These are phyloP conservation scores for Hydrolagus affinis DNA, from an alignment of 2,113 vertebrate genomes.

Conservation along the genomic window DNA sequence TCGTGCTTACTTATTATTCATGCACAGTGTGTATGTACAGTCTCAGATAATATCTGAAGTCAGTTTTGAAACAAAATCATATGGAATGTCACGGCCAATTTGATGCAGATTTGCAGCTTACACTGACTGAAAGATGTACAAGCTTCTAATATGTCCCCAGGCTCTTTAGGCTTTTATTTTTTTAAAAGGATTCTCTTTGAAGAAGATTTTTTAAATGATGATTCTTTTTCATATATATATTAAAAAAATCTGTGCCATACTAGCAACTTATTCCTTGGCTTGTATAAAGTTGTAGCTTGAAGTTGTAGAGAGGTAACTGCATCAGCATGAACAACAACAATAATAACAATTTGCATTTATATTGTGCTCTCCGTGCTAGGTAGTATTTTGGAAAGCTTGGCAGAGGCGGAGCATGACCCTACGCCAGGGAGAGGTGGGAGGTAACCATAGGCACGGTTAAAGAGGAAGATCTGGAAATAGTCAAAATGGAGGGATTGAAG, in stretches of 20 bases:
- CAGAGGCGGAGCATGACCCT: too few relatives aligned
- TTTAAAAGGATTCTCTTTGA: not conserved
- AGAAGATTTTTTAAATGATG: not conserved
- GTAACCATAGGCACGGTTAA: too few relatives aligned
- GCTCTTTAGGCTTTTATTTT: constrained; percentile 5
- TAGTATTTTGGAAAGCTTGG: too few relatives aligned
- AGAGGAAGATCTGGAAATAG: too few relatives aligned
- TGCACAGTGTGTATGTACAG: not conserved
- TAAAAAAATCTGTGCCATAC: not conserved
- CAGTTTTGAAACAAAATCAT: not conserved
- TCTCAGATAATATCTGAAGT: constrained; percentile 3
- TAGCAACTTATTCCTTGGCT: not conserved
- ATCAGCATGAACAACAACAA: not conserved
- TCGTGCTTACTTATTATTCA: not conserved
- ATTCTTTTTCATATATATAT: not conserved
- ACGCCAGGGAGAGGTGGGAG: too few relatives aligned
- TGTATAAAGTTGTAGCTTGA: too few relatives aligned
- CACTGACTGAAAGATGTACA: not conserved
- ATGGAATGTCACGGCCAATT: not conserved
- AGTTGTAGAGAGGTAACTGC: not conserved
- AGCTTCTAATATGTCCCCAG: not conserved
- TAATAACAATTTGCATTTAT: too few relatives aligned
- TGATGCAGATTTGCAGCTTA: not conserved
- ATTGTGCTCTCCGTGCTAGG: too few relatives aligned
- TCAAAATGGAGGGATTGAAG: too few relatives aligned